Evolutionary conservation across 2,113 vertebrate species (phyloP).

Genomic region (Phylloscopus whistleri): DNA sequence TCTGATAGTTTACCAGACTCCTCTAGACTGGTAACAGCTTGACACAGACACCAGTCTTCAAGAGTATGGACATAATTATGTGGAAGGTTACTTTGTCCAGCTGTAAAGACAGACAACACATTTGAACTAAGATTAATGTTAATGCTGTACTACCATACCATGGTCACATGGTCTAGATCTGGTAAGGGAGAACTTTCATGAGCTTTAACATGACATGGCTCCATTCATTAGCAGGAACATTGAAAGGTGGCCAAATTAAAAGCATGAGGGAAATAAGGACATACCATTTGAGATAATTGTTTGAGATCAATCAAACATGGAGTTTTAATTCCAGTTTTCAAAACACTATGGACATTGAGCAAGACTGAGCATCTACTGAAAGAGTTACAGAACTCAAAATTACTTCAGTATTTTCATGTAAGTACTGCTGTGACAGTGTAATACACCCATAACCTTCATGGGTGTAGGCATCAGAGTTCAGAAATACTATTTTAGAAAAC

Average conservation of each 20-base stretch:
- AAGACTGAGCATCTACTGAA: not conserved
- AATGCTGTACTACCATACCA: not conserved
- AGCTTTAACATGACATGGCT: not conserved
- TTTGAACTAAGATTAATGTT: not conserved
- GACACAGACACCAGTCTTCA: conserved; percentile 88
- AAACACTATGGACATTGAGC: accelerated
- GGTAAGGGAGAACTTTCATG: not conserved
- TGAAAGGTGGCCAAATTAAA: not conserved
- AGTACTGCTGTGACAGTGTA: not conserved
- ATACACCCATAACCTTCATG: not conserved
- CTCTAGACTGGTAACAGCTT: conserved; percentile 83
- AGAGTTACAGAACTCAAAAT: not conserved
- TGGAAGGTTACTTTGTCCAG: conserved; percentile 73
- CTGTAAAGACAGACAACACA: conserved; percentile 65
- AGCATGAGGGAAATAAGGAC: not conserved
- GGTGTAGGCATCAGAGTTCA: not conserved
- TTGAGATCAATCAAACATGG: not conserved
- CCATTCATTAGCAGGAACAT: not conserved
- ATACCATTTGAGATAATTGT: not conserved
- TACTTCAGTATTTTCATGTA: not conserved
- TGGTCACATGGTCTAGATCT: not conserved
- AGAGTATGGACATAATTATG: conserved; percentile 73
- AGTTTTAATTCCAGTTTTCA: not conserved
- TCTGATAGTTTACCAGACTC: conserved; percentile 79
- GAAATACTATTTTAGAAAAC: not conserved